These are phyloP conservation scores for Leptosomus discolor DNA, from an alignment of 2,113 vertebrate genomes.

Conservation along the genomic window DNA sequence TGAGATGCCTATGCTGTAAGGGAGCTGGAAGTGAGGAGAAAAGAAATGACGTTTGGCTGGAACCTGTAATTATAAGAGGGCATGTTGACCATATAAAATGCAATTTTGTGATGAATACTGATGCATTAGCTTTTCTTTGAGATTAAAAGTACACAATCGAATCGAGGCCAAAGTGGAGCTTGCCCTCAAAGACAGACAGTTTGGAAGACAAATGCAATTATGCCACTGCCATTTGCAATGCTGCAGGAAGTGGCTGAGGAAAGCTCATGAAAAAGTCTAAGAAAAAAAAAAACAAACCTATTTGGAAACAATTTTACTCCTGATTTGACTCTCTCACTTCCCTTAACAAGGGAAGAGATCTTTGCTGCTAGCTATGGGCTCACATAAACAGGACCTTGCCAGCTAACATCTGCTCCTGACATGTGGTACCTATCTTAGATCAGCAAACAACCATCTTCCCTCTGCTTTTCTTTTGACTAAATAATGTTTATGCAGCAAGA, in stretches of 20 bases:
- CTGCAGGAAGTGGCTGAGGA: background rate
- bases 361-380: background rate
- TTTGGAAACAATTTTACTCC: background rate
- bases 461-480: background rate
- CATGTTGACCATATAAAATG: conserved; percentile 21
- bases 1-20: background rate
- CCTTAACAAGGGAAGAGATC: background rate
- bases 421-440: background rate
- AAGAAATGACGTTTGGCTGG: conserved; percentile 34
- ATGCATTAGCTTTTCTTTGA: conserved; percentile 22
- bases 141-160: conserved; percentile 61
- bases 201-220: conserved; percentile 61
- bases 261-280: background rate
- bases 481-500: background rate
- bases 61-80: conserved; percentile 42
- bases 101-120: conserved; percentile 61
- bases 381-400: background rate
- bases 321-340: background rate
- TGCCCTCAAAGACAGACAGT: conserved; percentile 44
- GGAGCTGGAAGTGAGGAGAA: background rate
- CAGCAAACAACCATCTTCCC: background rate
- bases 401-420: background rate
- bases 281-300: background rate
- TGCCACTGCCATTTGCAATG: background rate
- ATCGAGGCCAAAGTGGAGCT: conserved; percentile 49